Evolutionary conservation across 2,888 invertebrate genomes (phyloP).

Genomic region (Ormyrus pomaceus): DNA sequence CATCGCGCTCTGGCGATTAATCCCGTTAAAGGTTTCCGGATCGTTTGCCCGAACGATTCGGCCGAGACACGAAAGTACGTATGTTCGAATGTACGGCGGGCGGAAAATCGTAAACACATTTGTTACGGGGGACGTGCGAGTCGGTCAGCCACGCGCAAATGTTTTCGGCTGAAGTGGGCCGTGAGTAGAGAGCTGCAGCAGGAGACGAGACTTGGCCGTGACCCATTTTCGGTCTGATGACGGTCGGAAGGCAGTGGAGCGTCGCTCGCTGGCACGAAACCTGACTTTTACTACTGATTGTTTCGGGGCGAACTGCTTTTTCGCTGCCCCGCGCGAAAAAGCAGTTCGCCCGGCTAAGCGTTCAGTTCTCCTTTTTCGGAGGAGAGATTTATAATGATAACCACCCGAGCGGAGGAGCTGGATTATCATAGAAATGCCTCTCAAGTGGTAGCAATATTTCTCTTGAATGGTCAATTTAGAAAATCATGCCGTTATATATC

Average conservation of each 20-base stretch:
- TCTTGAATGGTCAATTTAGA: constrained; percentile 14
- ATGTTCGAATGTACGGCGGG: neutral
- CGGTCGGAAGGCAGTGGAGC: neutral
- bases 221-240: constrained; percentile 21
- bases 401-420: neutral
- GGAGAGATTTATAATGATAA: constrained; percentile 29
- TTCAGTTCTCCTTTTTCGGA: neutral
- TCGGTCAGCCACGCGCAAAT: neutral
- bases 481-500: constrained; percentile 3
- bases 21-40: constrained; percentile 30
- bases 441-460: constrained; percentile 19
- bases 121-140: constrained; percentile 2
- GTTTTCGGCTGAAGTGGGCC: neutral
- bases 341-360: neutral
- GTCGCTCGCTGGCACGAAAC: constrained; percentile 3
- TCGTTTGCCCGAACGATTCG: constrained; percentile 8
- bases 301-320: constrained; percentile 7
- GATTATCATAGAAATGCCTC: constrained; percentile 37
- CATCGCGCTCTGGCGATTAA: constrained; percentile 16
- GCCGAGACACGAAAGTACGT: neutral
- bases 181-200: neutral
- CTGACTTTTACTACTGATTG: constrained; percentile 48
- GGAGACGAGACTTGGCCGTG: constrained; percentile 34
- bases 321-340: neutral
- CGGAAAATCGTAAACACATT: constrained; percentile 42